Evolutionary conservation across 2,113 vertebrate species (phyloP).

Genomic region (Leucopsar rothschildi): DNA sequence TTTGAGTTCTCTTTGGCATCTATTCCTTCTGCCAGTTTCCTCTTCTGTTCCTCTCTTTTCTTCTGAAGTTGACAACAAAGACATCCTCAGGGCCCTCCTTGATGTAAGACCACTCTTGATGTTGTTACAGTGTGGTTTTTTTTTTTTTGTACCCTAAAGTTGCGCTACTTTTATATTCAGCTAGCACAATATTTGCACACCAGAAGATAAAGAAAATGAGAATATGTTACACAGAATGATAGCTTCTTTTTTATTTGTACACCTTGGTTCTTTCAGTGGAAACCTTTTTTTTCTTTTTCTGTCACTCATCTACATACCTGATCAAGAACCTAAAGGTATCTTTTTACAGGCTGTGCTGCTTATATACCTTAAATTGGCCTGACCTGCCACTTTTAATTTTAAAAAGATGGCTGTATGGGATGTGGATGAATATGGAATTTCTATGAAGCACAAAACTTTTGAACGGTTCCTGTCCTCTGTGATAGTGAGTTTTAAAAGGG

Average conservation of each 20-base stretch:
- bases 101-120: slow-evolving; percentile 99
- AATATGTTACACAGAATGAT: slow-evolving; percentile 81
- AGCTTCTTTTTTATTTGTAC: slow-evolving; percentile 71
- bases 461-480: slow-evolving; percentile 84
- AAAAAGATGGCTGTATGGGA: slow-evolving; percentile 72
- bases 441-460: slow-evolving; percentile 87
- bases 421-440: slow-evolving; percentile 85
- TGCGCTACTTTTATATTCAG: slow-evolving; percentile 99
- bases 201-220: slow-evolving; percentile 95
- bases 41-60: slow-evolving; percentile 99
- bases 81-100: slow-evolving; percentile 99
- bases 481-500: slow-evolving; percentile 90
- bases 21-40: slow-evolving; percentile 99
- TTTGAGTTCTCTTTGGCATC: slow-evolving; percentile 99
- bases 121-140: slow-evolving; percentile 81
- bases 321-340: slow-evolving; percentile 74
- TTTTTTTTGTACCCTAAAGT: slow-evolving; percentile 96
- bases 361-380: slow-evolving; percentile 83
- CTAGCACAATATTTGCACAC: slow-evolving; percentile 99
- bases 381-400: slow-evolving; percentile 85
- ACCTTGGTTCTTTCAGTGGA: slow-evolving; percentile 60
- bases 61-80: slow-evolving; percentile 99
- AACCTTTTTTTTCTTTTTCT: slow-evolving; percentile 52
- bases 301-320: slow-evolving; percentile 77
- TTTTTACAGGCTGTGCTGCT: slow-evolving; percentile 55